Base-by-base conservation (phyloP, 2,888 invertebrate species). In the Metopia argyrocephala region DNA sequence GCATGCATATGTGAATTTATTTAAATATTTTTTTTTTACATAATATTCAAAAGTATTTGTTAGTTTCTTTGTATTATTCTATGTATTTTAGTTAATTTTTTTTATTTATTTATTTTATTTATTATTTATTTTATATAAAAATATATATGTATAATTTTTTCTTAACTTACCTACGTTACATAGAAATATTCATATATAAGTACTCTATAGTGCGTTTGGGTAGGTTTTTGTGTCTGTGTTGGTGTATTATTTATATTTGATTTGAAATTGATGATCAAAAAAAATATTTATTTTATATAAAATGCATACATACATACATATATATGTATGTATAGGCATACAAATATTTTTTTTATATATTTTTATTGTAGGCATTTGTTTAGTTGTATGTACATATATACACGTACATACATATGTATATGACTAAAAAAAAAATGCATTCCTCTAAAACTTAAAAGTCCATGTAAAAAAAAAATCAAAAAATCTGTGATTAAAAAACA, bases 231-330 rank as follows among this genome's bases (percentile, higher is more conserved):
- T 66, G 38, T 57, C 20, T 9, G 20, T 62, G 46, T 61, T 38
- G 38, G 54, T 54, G 46, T 46, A 68, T 64, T 81, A 64, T 76
- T 56, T 69, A 61, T 76, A 69, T 78, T 78, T 78, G 78, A 78
- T 81, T 81, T 81, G 78, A 78, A 81, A 78, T 81, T 81, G 81
- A 81, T 81, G 81, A 81, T 81, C 74, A 75, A 61, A 65, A 74
- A 65, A 76, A 57, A 74, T 68, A 62, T 57, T 23, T 21, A 25
- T 52, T 28, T 50, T 38, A 15, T 38, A 15, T 38, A 38, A 31
- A 38, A 15, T 38, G 15, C 15, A 38, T 4, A 38, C 38, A 15
- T 15, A 38, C 38, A 12, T 31, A 9, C 12, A 3, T 31, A 1
- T 31, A 31, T 12, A 31, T 31, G 12, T 9, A 56, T 27, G 15